Base-by-base conservation (phyloP, 2,888 invertebrate genomes). In the Argyresthia goedartella region DNA sequence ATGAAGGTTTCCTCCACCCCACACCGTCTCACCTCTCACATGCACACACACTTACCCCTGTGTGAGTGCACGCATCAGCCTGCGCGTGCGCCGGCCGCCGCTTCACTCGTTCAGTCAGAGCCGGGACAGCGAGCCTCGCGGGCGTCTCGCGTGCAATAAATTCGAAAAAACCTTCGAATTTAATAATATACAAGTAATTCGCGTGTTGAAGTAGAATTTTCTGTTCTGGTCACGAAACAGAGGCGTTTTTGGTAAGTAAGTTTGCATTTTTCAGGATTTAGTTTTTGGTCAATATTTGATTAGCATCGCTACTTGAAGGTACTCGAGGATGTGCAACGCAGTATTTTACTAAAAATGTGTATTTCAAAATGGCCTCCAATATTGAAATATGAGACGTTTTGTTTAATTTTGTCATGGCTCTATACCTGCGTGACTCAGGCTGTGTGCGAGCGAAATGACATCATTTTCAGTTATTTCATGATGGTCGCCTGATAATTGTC, bases 171-270 rank as follows among this genome's bases (percentile, higher is more conserved):
- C 46, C 25, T 46, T 25, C 16, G 52, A 53, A 15, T 15, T 60
- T 63, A 63, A 54, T 53, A 59, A 49, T 55, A 55, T 63, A 57
- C 60, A 57, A 69, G 72, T 76, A 25, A 25, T 4, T 25, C 25
- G 74, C 66, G 66, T 71, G 76, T 77, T 78, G 72, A 76, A 79
- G 76, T 69, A 76, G 69, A 71, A 73, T 78, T 81, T 77, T 76
- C 79, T 72, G 64, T 65, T 61, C 67, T 71, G 81, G 79, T 79
- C 80, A 78, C 76, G 75, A 72, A 25, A 25, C 25, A 25, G 67
- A 65, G 64, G 60, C 65, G 67, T 34, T 11, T 33, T 35, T 57
- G 55, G 61, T 25, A 25, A 25, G 63, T 66, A 54, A 64, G 63
- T 63, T 57, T 59, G n/a, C n/a, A 58, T 69, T 68, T 66, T 68